Percentiles rank a stretch among this genome's conserved stretches.
Evolutionary conservation across 2,113 vertebrate genomes (phyloP).

Genomic region (Callopanchax toddi): DNA sequence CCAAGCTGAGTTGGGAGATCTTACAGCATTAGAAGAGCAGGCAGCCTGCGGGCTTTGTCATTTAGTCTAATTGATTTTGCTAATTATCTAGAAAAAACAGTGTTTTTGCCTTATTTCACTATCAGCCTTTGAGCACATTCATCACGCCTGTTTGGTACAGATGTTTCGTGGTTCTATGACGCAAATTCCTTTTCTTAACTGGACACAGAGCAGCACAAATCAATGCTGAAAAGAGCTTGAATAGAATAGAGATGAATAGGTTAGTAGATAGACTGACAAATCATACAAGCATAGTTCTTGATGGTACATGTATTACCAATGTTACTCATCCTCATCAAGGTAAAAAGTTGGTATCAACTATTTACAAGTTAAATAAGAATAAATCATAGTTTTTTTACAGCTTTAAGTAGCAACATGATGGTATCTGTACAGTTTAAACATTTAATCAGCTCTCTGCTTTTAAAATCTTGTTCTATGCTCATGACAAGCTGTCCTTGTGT

Average conservation of each 20-base stretch:
- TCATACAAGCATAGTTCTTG: too few species aligned
- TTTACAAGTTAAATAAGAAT: too few species aligned
- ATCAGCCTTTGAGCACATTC: conserved; percentile 34
- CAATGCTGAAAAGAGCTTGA: conserved; percentile 49
- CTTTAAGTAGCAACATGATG: too few species aligned
- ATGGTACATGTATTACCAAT: too few species aligned
- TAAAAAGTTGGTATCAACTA: too few species aligned
- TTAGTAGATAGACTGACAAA: too few species aligned
- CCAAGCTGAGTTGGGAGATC: conserved; percentile 2
- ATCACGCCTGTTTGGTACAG: conserved; percentile 30
- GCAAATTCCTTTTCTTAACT: conserved; percentile 8
- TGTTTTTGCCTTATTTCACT: conserved; percentile 19
- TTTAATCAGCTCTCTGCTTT: too few species aligned
- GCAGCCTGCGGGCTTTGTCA: conserved; percentile 28
- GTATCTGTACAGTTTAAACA: too few species aligned
- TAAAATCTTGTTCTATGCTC: too few species aligned
- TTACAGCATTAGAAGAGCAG: conserved; percentile 9
- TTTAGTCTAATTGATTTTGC: conserved; percentile 53
- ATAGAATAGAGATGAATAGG: conserved; percentile 25
- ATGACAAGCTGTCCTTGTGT: too few species aligned
- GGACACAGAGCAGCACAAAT: conserved; percentile 58
- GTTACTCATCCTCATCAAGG: too few species aligned
- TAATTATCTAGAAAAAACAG: conserved; percentile 56
- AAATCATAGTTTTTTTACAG: too few species aligned
- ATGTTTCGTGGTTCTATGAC: neutral